Base-by-base conservation (phyloP, 2,113 vertebrate species). In the Pogonocichla stellata region DNA sequence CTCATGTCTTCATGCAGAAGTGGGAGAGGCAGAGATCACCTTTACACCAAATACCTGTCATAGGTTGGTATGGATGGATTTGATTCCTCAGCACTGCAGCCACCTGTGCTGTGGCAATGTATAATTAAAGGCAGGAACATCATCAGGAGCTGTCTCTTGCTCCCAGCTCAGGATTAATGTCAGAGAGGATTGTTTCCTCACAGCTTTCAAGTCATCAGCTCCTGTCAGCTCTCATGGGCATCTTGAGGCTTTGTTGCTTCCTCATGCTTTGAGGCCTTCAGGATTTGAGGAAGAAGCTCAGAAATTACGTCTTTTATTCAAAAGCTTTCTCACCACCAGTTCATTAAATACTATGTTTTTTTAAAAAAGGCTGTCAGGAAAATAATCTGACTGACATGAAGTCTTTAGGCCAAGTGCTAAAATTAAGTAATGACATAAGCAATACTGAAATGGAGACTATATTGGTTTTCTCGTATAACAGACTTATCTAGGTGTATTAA, bases 351-450 rank as follows among this genome's bases (percentile, higher is more conserved):
- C 15, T 20, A 12, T 56, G 19, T 23, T 53, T 53, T 36, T 22
- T 36, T 60, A 65, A 40, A 79, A 61, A 75, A 70, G 28, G 8
- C 42, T 90, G 61, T 65, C 45, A 53, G 50, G 31, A 75, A 70
- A 77, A 62, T 86, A 90, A 97, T 65, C 75, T 0, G 0, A 51
- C 26, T 74, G 34, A 64, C 47, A 54, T 6, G 18, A 90, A 94
- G 23, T 60, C 88, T 90, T 93, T n/a, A 92, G 43, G 40, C 69
- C 60, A 93, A 86, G 13, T 74, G 36, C 80, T 95, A 93, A 95
- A 92, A 95, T 92, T 91, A 83, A 93, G 60, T 40, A 24, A 29
- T 90, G 80, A 70, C 1, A 14, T 71, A 64, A 92, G 73, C 16
- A 88, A 28, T 40, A n/a, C 26, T 71, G 36, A 92, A 86, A 54